phyloP scores from a whole-genome alignment of 2,797 vertebrate species.

The Florisuga fusca region DNA sequence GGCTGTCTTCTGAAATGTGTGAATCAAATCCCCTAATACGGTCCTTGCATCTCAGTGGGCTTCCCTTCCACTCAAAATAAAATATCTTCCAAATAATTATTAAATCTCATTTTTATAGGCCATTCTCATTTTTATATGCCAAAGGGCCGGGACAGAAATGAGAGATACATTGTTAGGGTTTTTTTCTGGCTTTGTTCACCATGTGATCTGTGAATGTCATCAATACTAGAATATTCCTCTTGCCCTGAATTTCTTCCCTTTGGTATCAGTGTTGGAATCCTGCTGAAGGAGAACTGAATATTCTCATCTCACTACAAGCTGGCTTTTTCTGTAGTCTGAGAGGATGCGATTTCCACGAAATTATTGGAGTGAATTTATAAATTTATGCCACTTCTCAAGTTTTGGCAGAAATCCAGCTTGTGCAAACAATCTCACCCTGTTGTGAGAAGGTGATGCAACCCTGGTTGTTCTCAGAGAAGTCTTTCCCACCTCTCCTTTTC shows the following conservation, averaged over 20 bases:
- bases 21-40: not conserved
- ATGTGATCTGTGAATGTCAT: not conserved
- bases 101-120: not conserved
- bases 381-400: not conserved
- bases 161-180: rapidly evolving
- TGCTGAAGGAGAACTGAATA: not conserved
- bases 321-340: not conserved
- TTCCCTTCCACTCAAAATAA: not conserved
- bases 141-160: not conserved
- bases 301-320: not conserved
- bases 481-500: not conserved
- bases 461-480: not conserved
- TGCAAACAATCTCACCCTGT: not conserved
- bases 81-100: not conserved
- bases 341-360: not conserved
- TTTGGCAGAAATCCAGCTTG: not conserved
- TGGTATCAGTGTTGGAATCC: not conserved
- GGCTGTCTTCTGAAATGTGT: not conserved
- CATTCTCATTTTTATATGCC: not conserved
- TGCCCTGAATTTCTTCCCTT: not conserved
- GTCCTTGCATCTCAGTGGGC: not conserved
- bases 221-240: not conserved
- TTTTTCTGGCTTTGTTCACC: not conserved
- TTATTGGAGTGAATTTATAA: not conserved
- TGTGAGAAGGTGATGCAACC: not conserved